These are phyloP conservation scores for Drosophila nigritarsus DNA, from an alignment of 2,888 invertebrate genomes.

Conservation along the genomic window DNA sequence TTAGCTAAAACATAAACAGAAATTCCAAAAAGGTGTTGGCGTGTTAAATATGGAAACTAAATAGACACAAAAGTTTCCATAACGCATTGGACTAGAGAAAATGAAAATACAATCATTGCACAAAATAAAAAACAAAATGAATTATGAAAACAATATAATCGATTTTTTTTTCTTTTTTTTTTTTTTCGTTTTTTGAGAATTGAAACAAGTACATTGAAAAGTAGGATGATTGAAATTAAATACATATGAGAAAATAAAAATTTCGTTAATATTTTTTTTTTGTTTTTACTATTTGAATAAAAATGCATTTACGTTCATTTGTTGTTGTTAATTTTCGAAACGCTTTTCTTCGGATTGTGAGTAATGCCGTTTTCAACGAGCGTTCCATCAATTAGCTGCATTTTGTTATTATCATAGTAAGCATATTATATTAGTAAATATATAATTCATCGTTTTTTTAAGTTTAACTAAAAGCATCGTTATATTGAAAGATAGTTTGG, in stretches of 20 bases:
- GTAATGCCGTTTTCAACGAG: conserved; percentile 26
- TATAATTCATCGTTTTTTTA: conserved; percentile 44
- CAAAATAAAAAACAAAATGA: conserved; percentile 34
- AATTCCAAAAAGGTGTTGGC: conserved; percentile 64
- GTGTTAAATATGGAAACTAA: conserved; percentile 48
- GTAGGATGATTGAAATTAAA: conserved; percentile 34
- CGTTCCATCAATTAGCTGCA: conserved; percentile 40
- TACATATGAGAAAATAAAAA: conserved; percentile 36
- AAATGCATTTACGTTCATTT: conserved; percentile 69
- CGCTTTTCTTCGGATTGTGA: conserved; percentile 45
- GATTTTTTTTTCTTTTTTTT: conserved; percentile 8
- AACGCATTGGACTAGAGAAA: conserved; percentile 73
- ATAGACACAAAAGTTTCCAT: conserved; percentile 52
- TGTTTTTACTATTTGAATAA: conserved; percentile 54
- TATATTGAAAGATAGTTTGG: conserved; percentile 18
- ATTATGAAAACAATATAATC: conserved; percentile 17
- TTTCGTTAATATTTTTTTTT: conserved; percentile 26
- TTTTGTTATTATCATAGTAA: conserved; percentile 41
- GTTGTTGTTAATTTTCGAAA: conserved; percentile 36
- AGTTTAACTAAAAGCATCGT: conserved; percentile 70
- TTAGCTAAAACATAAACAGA: conserved; percentile 76
- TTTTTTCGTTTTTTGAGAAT: conserved; percentile 31
- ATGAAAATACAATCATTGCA: conserved; percentile 56
- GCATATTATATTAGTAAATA: conserved; percentile 48
- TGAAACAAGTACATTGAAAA: conserved; percentile 9